Conservation (phyloP, 1,140 invertebrate genomes). For the Calliopsis andreniformis region DNA sequence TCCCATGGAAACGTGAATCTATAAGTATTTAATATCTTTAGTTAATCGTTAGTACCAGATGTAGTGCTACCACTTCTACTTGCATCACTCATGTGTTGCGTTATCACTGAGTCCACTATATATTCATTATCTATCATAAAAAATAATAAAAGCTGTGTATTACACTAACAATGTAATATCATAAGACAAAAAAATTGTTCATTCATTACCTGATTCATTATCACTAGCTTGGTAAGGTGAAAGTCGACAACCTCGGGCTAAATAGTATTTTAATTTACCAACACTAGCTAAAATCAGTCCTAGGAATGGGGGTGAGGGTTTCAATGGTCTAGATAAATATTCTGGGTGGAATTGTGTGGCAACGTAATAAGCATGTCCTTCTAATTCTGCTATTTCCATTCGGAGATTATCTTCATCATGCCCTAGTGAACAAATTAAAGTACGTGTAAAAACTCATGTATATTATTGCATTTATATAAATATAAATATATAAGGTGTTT, state of each 20-base stretch:
- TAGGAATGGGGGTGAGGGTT: constrained; percentile 97
- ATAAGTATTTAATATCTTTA: no score
- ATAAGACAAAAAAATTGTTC: background rate
- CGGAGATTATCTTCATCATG: constrained; percentile 86
- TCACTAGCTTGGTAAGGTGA: constrained; percentile 86
- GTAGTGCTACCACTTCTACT: constrained; percentile 50
- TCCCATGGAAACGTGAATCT: background rate
- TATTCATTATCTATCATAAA: constrained; percentile 44
- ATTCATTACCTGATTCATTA: constrained; percentile 84
- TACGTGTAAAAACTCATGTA: no score
- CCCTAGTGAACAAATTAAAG: constrained; percentile 69
- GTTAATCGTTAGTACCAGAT: constrained; percentile 43
- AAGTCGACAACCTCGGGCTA: constrained; percentile 86
- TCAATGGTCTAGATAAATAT: constrained; percentile 95
- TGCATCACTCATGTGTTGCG: constrained; percentile 9
- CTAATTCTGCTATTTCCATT: constrained; percentile 93
- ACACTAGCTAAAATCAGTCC: constrained; percentile 95
- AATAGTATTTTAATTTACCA: constrained; percentile 87
- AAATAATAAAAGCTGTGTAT: constrained; percentile 9
- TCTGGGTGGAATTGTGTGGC: constrained; percentile 99
- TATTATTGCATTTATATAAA: no score
- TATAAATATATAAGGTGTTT: no score
- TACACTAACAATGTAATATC: background rate
- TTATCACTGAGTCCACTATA: constrained; percentile 1
- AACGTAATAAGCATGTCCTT: constrained; percentile 94